phyloP scores from a whole-genome alignment of 2,797 vertebrate genomes.

The Emys orbicularis region DNA sequence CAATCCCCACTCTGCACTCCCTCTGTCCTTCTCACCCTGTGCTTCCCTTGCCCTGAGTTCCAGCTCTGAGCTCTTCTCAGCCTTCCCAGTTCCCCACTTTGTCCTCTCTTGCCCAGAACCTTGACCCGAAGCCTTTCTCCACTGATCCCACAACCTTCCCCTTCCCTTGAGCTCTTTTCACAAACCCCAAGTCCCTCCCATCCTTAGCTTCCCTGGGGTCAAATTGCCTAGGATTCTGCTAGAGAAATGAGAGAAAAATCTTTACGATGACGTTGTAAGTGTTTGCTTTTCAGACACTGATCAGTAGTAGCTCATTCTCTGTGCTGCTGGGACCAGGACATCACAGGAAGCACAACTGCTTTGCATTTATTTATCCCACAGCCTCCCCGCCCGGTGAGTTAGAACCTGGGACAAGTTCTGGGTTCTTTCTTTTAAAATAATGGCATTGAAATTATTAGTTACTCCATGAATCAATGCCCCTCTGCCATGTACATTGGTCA shows the following conservation, averaged over 20 bases:
- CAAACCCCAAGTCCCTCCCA: neutral
- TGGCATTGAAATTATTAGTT: neutral
- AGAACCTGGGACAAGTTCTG: neutral
- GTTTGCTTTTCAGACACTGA: neutral
- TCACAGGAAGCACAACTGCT: neutral
- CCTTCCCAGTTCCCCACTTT: neutral
- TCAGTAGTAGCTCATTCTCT: neutral
- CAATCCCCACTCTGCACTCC: neutral
- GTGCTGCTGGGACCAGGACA: neutral
- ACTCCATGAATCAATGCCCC: neutral
- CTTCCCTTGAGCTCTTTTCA: neutral
- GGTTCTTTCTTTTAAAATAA: neutral
- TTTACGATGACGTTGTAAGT: neutral
- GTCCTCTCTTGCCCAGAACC: neutral
- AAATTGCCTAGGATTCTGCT: neutral
- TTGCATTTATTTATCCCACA: fast-evolving
- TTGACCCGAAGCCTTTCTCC: neutral
- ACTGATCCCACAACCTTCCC: neutral
- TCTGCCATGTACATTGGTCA: too few species aligned
- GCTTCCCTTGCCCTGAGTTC: neutral
- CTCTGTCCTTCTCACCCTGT: neutral
- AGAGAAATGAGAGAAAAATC: neutral
- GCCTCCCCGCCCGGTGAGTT: neutral
- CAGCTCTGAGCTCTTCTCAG: neutral
- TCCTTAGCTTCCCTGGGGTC: neutral